phyloP scores from a whole-genome alignment of 23 tunicate genomes.

The Oikopleura albicans region DNA sequence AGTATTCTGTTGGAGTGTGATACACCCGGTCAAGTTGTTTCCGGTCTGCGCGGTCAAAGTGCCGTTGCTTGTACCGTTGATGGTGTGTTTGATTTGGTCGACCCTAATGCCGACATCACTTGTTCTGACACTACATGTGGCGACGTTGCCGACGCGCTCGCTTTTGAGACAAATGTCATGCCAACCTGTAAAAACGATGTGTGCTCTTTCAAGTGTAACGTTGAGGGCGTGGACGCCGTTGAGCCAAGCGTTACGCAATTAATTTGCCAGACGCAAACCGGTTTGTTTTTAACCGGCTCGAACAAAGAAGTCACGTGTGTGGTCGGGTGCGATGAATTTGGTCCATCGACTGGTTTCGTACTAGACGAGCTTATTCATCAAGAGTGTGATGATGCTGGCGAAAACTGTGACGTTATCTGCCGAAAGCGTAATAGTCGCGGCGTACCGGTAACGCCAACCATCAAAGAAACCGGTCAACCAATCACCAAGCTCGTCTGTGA shows the following conservation, averaged over 20 bases:
- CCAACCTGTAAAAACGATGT: background rate
- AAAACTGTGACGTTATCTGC: background rate
- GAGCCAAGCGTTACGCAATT: background rate
- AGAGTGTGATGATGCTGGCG: background rate
- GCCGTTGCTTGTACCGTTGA: background rate
- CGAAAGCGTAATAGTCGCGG: background rate
- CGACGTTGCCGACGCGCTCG: background rate
- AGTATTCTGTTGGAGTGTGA: background rate
- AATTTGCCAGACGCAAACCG: background rate
- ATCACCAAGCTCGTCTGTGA: background rate
- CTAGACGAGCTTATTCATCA: background rate
- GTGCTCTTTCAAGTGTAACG: background rate
- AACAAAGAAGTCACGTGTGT: background rate
- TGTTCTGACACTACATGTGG: conserved; percentile 9
- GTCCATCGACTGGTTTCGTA: background rate
- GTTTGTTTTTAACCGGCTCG: background rate
- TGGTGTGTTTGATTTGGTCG: background rate
- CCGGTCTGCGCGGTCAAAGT: background rate
- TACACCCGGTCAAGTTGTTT: background rate
- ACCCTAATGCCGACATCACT: background rate
- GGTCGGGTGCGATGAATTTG: background rate
- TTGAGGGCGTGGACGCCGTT: background rate
- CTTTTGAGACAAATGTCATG: background rate
- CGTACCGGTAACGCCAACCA: background rate
- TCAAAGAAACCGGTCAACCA: background rate